Evolutionary conservation across 2,888 invertebrate genomes (phyloP).

Genomic region (Luperina testacea): DNA sequence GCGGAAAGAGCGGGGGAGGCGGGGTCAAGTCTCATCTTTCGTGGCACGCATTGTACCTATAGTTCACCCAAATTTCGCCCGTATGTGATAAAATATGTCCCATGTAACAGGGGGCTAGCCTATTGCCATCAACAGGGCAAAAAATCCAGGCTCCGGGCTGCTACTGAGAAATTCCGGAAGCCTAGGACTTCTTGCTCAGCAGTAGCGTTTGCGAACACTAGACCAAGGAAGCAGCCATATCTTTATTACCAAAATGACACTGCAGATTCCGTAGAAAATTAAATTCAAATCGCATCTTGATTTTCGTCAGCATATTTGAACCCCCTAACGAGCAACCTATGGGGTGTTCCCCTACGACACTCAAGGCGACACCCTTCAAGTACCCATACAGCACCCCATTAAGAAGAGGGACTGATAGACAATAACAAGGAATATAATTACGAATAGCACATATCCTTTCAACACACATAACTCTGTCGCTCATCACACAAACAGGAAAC

Average conservation of each 20-base stretch:
- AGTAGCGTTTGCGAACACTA: too few relatives aligned
- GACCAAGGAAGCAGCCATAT: too few relatives aligned
- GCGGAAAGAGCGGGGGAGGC: too few relatives aligned
- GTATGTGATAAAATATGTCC: too few relatives aligned
- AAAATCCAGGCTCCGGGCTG: too few relatives aligned
- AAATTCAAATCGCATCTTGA: slow-evolving; percentile 16
- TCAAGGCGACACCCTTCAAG: slow-evolving; percentile 42
- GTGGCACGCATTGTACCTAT: too few relatives aligned
- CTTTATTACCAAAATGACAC: background rate
- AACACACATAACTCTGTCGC: background rate
- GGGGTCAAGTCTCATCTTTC: too few relatives aligned
- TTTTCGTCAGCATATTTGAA: slow-evolving; percentile 6
- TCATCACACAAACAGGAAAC: slow-evolving; percentile 47
- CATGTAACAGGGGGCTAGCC: too few relatives aligned
- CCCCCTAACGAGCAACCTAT: slow-evolving; percentile 10
- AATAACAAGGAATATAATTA: slow-evolving; percentile 48
- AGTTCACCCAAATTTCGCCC: background rate
- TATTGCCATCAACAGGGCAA: too few relatives aligned
- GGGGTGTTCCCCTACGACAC: slow-evolving; percentile 30
- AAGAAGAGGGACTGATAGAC: slow-evolving; percentile 20
- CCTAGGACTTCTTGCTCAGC: too few relatives aligned
- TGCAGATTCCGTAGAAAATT: background rate
- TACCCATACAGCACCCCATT: slow-evolving; percentile 4
- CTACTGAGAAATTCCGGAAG: too few relatives aligned
- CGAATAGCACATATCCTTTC: slow-evolving; percentile 37